These are phyloP conservation scores for Macrophya alboannulata DNA, from an alignment of 2,888 invertebrate genomes.

Conservation along the genomic window DNA sequence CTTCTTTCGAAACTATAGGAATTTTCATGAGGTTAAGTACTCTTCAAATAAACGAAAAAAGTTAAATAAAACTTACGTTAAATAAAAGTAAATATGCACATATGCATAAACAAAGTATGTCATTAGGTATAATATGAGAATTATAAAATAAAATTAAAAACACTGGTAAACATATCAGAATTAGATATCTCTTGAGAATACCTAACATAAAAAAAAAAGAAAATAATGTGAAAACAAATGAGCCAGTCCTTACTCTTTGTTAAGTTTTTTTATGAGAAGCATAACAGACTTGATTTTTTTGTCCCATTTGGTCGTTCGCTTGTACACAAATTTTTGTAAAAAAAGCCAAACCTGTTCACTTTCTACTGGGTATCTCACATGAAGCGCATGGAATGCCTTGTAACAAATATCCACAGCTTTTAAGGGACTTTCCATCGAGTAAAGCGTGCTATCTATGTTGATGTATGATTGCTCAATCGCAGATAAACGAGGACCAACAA, in stretches of 20 bases:
- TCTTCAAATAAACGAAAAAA: not conserved
- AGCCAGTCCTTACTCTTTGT: not conserved
- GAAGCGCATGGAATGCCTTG: constrained; percentile 50
- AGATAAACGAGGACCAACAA: constrained; percentile 28
- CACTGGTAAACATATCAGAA: not conserved
- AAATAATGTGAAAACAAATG: not conserved
- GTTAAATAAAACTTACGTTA: no score
- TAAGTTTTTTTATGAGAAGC: not conserved
- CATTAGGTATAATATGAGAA: not conserved
- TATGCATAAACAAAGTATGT: not conserved
- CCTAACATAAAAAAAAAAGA: not conserved
- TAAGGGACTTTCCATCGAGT: constrained; percentile 54
- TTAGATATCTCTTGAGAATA: not conserved
- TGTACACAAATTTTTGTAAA: constrained; percentile 36
- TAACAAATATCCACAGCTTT: constrained; percentile 57
- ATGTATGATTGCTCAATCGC: constrained; percentile 52
- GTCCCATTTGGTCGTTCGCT: not conserved
- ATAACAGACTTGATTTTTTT: constrained; percentile 17
- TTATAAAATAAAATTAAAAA: not conserved
- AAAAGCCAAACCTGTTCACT: constrained; percentile 54
- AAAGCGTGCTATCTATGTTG: constrained; percentile 44
- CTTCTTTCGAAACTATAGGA: not conserved
- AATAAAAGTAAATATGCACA: not conserved
- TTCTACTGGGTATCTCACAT: constrained; percentile 51
- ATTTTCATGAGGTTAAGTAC: not conserved